Evolutionary conservation across 2,797 vertebrate species (phyloP).

Genomic region (Mus minutoides): DNA sequence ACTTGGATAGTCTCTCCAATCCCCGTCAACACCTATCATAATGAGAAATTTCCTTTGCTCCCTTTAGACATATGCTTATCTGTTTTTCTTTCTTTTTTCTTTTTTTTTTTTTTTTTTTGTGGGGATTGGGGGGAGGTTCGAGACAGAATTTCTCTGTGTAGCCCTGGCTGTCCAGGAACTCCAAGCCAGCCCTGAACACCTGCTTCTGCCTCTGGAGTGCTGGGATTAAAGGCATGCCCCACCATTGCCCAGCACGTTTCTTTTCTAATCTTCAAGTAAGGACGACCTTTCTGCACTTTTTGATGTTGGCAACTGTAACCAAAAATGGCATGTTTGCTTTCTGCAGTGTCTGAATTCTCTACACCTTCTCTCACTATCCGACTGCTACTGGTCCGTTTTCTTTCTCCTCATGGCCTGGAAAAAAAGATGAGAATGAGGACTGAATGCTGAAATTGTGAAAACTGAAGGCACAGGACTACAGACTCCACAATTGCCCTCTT

Average conservation of each 20-base stretch:
- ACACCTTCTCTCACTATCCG: not conserved
- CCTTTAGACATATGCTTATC: no score
- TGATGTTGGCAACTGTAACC: not conserved
- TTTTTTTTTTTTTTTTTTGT: no score
- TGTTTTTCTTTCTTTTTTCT: no score
- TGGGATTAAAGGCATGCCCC: not conserved
- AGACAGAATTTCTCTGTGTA: not conserved
- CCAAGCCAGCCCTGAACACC: not conserved
- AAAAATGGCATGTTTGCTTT: not conserved
- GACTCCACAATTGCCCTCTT: not conserved
- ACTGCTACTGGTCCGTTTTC: not conserved
- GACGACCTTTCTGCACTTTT: not conserved
- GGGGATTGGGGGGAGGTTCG: no score
- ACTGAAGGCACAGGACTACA: not conserved
- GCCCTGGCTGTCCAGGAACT: not conserved
- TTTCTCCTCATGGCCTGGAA: not conserved
- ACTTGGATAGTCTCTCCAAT: not conserved
- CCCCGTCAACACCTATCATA: not conserved
- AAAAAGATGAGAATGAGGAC: not conserved
- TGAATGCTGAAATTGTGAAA: not conserved
- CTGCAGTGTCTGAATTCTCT: not conserved
- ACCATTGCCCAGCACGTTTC: not conserved
- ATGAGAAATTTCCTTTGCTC: not conserved
- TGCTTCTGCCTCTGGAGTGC: not conserved
- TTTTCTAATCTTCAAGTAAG: not conserved